Base-by-base conservation (phyloP, 92 coral and sea anemone genomes). In the Phenganax stokvisi region DNA sequence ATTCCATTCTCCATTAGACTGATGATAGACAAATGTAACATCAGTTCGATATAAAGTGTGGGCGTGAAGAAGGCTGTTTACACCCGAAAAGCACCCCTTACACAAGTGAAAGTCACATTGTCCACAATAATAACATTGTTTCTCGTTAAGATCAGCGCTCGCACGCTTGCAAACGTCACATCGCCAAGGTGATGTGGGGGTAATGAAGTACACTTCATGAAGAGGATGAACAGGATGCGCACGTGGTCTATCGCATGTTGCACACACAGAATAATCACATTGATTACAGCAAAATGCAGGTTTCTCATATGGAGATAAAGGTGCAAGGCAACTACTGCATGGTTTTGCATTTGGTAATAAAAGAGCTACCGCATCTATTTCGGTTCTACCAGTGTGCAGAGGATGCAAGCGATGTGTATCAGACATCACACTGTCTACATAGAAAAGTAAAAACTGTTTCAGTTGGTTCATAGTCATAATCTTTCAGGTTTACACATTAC, bases 61-160 rank as follows among this genome's bases (percentile, higher is more conserved):
- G 20, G n/a, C 8, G 55, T 94, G 98, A 64, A 94, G 77, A 44
- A 91, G 94, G 71, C 88, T 92, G 25, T 67, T 80, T 44, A 69
- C 69, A 0, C 77, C 86, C n/a, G 79, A 65, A 25, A 72, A 89
- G 70, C 98, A 94, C 12, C 74, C 25, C 51, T 62, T 80, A 52
- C 98, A 94, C 74, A 94, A 71, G 73, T 88, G 85, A 84, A 94
- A 94, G 17, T 54, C 71, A 37, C 98, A 94, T 8, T 54, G 5
- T 9, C 82, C 56, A 55, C 98, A 94, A 73, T 85, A 88, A 57
- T 85, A 87, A 10, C 91, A 84, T 44, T 51, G 80, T 47, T 76
- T 84, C 63, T 94, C 87, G 57, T 87, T 72, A 15, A 81, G 66
- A 10, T 76, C 82, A 27, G 55, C 31, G 67, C 88, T 85, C 37